Base-by-base conservation (phyloP, 1,140 invertebrate species). In the Chrysopa pallens region DNA sequence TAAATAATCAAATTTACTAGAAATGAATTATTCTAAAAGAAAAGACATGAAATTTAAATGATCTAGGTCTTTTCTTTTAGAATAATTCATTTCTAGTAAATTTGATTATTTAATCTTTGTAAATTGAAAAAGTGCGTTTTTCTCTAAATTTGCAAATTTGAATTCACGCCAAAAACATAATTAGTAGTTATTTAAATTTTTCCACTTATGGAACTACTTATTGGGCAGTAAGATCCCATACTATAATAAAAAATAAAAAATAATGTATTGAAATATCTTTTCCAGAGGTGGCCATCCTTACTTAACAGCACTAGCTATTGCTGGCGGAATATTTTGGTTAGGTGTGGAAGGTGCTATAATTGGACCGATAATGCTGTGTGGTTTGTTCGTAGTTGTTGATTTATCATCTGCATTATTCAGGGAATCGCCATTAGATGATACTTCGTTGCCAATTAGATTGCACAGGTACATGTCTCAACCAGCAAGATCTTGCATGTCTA, bases 251-350 rank as follows among this genome's bases (percentile, higher is more conserved):
- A n/a, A n/a, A n/a, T n/a, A n/a, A n/a, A n/a, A n/a, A n/a, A n/a
- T n/a, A 37, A 14, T 37, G n/a, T n/a, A n/a, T n/a, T n/a, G n/a
- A n/a, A n/a, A n/a, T n/a, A 17, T 46, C 31, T 48, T 47, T 64
- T 72, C 39, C 53, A 88, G 83, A 43, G 87, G 85, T 8, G 89
- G 92, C 17, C 94, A 98, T 71, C 94, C 95, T 0, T 98, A 98
- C 66, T 72, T 98, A 27, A 98, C 94, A n/a, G 94, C 91, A 28
- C 63, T 98, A 29, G 87, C 93, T 1, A 93, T 98, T 51, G 92
- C 91, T 8, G 94, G 95, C n/a, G 95, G 95, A 31, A 88, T 98
- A 48, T 94, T 96, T 59, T 97, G 88, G 68, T 67, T 96, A 42
- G 95, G 95, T 1, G 74, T 93, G 36, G 88, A 98, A 66, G 95